phyloP scores from a whole-genome alignment of 2,113 vertebrate species.

The rabbit (Oryctolagus cuniculus) region mOryCun1.1 NC_091438.1:39160501-39161000 shows the following conservation, averaged over 20 bases:
- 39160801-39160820: neutral
- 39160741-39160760: neutral
- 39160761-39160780: neutral
- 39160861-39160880: neutral
- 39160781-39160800: neutral
- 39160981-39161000: neutral
- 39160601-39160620: neutral
- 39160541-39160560: neutral
- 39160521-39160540: neutral
- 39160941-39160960: neutral
- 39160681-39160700: neutral
- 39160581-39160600: neutral
- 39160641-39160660: neutral
- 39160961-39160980: neutral
- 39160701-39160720: no score
- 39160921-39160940: neutral
- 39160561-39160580: no score
- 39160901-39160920: neutral
- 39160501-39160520: neutral
- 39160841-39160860: neutral
- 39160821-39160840: accelerated
- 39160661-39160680: neutral
- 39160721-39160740: neutral
- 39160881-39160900: neutral
- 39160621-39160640: neutral